Conservation (phyloP, 2,113 vertebrate genomes). For the Talpa occidentalis region DNA sequence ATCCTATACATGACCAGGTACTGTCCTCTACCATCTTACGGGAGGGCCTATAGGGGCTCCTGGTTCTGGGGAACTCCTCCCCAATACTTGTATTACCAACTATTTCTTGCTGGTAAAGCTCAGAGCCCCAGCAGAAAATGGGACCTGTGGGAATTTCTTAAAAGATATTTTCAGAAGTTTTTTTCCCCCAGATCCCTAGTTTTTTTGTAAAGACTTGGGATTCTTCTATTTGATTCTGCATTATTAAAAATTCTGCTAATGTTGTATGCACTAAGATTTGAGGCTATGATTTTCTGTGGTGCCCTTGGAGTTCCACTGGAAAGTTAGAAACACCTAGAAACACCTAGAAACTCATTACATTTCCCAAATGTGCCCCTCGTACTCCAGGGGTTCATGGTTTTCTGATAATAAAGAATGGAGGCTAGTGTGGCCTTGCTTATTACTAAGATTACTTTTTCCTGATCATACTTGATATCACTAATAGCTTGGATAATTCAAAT, state of each 20-base stretch:
- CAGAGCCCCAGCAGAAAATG: not conserved
- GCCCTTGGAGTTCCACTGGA: not conserved
- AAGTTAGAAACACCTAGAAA: not conserved
- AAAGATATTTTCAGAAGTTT: not conserved
- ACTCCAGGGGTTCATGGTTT: not conserved
- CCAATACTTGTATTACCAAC: not conserved
- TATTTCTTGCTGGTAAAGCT: not conserved
- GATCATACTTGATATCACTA: not conserved
- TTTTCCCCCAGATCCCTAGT: not conserved
- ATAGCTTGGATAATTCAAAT: not conserved
- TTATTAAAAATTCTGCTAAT: slow-evolving; percentile 23
- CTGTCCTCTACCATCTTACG: slow-evolving; percentile 21
- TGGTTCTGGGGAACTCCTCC: not conserved
- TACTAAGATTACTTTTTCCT: slow-evolving; percentile 3
- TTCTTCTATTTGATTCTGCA: not conserved
- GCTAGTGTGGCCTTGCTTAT: not conserved
- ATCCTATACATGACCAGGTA: slow-evolving; percentile 25
- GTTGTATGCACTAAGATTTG: not conserved
- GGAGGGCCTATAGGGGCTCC: not conserved
- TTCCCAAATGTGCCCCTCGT: not conserved
- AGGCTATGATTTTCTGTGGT: not conserved
- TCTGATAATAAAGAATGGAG: not conserved
- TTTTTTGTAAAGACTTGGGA: not conserved
- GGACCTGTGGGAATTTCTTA: not conserved
- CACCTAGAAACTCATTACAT: not conserved